These are phyloP conservation scores for Euthynnus affinis DNA, from an alignment of 2,797 vertebrate species.

Conservation along the genomic window DNA sequence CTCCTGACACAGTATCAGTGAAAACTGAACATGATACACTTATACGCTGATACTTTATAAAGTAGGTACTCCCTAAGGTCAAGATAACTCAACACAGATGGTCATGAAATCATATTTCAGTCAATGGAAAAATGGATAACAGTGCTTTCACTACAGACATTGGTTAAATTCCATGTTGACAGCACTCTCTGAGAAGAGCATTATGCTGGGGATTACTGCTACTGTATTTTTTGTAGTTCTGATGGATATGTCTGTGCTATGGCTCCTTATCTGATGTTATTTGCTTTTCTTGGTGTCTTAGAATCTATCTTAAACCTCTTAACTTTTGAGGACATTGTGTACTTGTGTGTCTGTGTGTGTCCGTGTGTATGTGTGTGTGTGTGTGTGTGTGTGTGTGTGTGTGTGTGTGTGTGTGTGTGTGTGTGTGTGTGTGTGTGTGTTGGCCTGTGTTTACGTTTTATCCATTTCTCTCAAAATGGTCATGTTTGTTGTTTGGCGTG, in stretches of 20 bases:
- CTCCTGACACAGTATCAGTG: slow-evolving; percentile 9
- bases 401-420: background rate
- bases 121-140: background rate
- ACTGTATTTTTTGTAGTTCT: background rate
- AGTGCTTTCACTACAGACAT: background rate
- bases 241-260: background rate
- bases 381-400: background rate
- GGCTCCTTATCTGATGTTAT: slow-evolving; percentile 14
- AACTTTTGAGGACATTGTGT: slow-evolving; percentile 27
- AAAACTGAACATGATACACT: slow-evolving; percentile 6
- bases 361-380: background rate
- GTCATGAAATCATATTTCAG: background rate
- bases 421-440: background rate
- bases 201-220: background rate
- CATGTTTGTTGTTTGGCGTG: slow-evolving; percentile 1
- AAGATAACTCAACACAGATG: background rate
- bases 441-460: background rate
- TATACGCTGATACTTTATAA: background rate
- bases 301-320: slow-evolving; percentile 48
- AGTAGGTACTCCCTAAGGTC: background rate
- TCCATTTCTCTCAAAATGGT: slow-evolving; percentile 25
- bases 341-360: background rate
- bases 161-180: slow-evolving; percentile 7
- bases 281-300: slow-evolving; percentile 29
- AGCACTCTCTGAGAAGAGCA: background rate